A percentile compares a stretch with the other conserved stretches of the same genome.
phyloP scores from a whole-genome alignment of 2,113 vertebrate species.

The Clarias macrocephalus region DNA sequence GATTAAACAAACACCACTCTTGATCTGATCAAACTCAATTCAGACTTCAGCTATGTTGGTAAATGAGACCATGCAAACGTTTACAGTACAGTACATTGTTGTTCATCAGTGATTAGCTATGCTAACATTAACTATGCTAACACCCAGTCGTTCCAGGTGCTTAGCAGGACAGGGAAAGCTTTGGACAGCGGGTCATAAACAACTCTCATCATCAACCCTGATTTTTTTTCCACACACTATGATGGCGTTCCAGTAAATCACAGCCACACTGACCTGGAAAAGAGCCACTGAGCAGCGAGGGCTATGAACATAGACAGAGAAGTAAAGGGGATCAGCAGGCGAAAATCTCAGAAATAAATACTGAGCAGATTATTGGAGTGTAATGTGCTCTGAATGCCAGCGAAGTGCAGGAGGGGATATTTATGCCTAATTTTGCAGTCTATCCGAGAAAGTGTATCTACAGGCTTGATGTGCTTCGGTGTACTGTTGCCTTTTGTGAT shows the following conservation, averaged over 20 bases:
- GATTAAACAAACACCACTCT: neutral
- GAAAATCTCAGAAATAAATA: slow-evolving; percentile 69
- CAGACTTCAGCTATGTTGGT: neutral
- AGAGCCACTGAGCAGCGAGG: slow-evolving; percentile 56
- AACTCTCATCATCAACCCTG: neutral
- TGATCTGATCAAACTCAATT: neutral
- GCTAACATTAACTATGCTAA: neutral
- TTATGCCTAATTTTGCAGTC: slow-evolving; percentile 64
- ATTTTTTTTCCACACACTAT: slow-evolving; percentile 30
- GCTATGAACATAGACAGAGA: slow-evolving; percentile 7
- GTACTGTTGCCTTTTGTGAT: slow-evolving; percentile 12
- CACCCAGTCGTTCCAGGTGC: neutral
- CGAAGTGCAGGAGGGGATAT: slow-evolving; percentile 62
- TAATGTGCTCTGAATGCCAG: slow-evolving; percentile 67
- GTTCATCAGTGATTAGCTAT: neutral
- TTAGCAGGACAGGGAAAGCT: neutral
- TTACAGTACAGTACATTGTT: neutral
- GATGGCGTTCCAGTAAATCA: slow-evolving; percentile 41
- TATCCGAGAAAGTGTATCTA: slow-evolving; percentile 62
- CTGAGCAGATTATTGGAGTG: slow-evolving; percentile 78
- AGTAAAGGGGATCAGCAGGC: slow-evolving; percentile 33
- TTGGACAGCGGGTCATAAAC: slow-evolving; percentile 2
- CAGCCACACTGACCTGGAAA: slow-evolving; percentile 67
- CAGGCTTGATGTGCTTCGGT: neutral
- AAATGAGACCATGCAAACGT: neutral